These are phyloP conservation scores for Dynastes tityus DNA, from an alignment of 2,888 invertebrate genomes.

Conservation along the genomic window DNA sequence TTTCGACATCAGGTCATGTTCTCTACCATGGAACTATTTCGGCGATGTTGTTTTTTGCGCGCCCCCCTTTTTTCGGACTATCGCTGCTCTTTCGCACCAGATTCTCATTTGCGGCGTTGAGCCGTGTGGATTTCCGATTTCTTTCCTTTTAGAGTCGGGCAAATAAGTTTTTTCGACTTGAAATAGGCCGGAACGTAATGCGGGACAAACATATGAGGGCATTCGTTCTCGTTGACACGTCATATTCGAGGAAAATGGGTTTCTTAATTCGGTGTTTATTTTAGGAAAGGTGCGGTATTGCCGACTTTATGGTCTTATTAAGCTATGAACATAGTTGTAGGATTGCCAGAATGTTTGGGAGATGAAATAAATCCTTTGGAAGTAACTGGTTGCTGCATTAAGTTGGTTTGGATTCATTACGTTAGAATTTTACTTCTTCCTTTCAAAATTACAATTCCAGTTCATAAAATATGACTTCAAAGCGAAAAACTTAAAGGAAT, in stretches of 20 bases:
- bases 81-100: not conserved
- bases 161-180: conserved; percentile 35
- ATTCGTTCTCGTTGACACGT: conserved; percentile 17
- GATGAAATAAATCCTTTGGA: too few species aligned
- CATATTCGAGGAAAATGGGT: conserved; percentile 12
- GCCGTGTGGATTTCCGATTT: conserved; percentile 37
- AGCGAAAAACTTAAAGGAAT: too few species aligned
- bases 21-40: conserved; percentile 6
- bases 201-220: conserved; percentile 10
- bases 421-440: too few species aligned
- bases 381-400: too few species aligned
- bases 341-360: too few species aligned
- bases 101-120: conserved; percentile 35
- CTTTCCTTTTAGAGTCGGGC: not conserved
- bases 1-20: not conserved
- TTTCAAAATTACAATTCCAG: too few species aligned
- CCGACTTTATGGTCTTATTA: not conserved
- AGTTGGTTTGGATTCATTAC: too few species aligned
- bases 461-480: too few species aligned
- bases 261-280: conserved; percentile 19
- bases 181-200: conserved; percentile 1
- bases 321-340: too few species aligned
- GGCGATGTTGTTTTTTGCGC: too few species aligned
- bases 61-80: not conserved
- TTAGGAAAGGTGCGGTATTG: not conserved